Percentiles rank a stretch among this genome's conserved stretches.
Evolutionary conservation across 2,797 vertebrate genomes (phyloP).

Genomic region (Anabas testudineus): DNA sequence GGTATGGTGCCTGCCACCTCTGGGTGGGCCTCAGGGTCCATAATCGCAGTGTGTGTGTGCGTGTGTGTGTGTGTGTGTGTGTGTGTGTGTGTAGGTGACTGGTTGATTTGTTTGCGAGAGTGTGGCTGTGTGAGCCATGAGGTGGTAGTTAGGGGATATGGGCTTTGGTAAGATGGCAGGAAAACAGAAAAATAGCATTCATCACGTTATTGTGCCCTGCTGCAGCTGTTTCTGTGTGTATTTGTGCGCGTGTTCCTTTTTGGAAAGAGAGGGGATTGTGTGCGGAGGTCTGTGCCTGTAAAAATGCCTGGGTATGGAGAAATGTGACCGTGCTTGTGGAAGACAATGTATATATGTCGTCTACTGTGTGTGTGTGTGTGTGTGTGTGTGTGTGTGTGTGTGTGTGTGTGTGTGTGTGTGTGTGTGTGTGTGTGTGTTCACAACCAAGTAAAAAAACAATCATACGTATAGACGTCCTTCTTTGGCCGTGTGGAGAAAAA

Average conservation of each 20-base stretch:
- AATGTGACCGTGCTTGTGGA: conserved; percentile 21
- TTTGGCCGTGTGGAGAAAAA: too few relatives aligned
- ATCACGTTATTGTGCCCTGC: conserved; percentile 57
- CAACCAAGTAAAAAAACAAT: too few relatives aligned
- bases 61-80: conserved; percentile 2
- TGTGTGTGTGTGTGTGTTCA: conserved; percentile 17
- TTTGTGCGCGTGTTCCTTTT: conserved; percentile 25
- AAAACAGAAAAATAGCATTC: conserved; percentile 57
- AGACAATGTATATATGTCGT: conserved; percentile 10
- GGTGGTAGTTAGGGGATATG: conserved; percentile 61
- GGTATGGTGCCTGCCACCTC: conserved; percentile 69
- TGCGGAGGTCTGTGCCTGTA: conserved; percentile 17
- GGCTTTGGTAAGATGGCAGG: conserved; percentile 56
- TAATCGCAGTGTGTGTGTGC: conserved; percentile 46
- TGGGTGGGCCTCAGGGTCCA: conserved; percentile 73
- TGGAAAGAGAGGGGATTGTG: conserved; percentile 1
- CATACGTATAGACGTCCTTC: too few relatives aligned
- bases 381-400: conserved; percentile 15
- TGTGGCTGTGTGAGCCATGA: conserved; percentile 43
- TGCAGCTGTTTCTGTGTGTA: conserved; percentile 25
- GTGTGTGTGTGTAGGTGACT: conserved; percentile 39
- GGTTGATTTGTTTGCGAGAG: conserved; percentile 55
- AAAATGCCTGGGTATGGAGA: conserved; percentile 16
- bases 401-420: conserved; percentile 3
- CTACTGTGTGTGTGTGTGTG: not conserved